phyloP scores from a whole-genome alignment of 2,888 invertebrate species.

The Meliscaeva auricollis region DNA sequence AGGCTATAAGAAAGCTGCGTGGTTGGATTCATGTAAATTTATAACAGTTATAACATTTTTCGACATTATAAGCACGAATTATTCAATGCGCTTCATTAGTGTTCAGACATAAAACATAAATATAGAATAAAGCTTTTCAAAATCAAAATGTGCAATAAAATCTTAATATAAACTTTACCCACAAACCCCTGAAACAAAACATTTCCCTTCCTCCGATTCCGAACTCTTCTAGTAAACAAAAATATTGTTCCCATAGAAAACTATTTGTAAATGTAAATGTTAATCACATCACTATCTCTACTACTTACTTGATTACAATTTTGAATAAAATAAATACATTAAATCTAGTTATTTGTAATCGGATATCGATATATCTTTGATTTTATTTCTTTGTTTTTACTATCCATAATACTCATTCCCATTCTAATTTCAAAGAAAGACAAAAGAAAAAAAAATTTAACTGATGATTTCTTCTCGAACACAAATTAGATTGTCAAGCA shows the following conservation, averaged over 20 bases:
- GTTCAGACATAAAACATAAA: too few species aligned
- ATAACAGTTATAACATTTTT: too few species aligned
- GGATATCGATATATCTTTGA: constrained; percentile 56
- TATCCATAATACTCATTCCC: constrained; percentile 5
- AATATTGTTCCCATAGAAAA: background rate
- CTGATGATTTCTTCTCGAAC: constrained; percentile 41
- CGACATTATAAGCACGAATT: too few species aligned
- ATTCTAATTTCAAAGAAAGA: background rate
- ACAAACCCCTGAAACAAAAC: too few species aligned
- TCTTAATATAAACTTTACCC: too few species aligned
- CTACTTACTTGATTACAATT: constrained; percentile 59
- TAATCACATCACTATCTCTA: constrained; percentile 37
- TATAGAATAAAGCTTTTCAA: too few species aligned
- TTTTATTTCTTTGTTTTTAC: constrained; percentile 68
- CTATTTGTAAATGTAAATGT: constrained; percentile 13
- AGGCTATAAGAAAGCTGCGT: too few species aligned
- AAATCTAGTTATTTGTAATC: constrained; percentile 58
- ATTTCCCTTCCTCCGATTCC: too few species aligned
- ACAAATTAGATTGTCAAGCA: constrained; percentile 70
- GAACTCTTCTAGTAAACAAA: background rate
- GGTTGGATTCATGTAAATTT: too few species aligned
- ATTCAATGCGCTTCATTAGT: too few species aligned
- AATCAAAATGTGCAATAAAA: too few species aligned
- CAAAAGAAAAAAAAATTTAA: constrained; percentile 2
- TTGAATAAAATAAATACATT: constrained; percentile 55